Conservation (phyloP, 2,888 invertebrate species). For the Anoncus sp. region DNA sequence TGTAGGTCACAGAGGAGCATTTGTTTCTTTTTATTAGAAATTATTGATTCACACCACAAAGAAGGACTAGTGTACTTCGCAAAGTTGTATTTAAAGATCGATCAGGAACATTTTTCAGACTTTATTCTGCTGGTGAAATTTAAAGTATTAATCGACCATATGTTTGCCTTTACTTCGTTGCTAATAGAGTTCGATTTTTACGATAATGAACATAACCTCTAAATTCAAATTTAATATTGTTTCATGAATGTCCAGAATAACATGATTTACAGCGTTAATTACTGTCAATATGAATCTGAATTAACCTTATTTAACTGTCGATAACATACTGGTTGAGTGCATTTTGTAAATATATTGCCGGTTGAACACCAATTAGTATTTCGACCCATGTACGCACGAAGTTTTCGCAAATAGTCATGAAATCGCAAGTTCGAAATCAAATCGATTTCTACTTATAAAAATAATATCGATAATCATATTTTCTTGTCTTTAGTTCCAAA, state of each 20-base stretch:
- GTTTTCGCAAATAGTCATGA: neutral
- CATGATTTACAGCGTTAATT: slow-evolving; percentile 5
- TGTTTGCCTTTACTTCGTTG: neutral
- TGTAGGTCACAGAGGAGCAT: neutral
- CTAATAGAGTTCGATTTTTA: neutral
- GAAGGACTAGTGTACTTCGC: too few species aligned
- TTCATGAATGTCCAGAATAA: slow-evolving; percentile 25
- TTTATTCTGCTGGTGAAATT: neutral
- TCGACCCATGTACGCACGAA: neutral
- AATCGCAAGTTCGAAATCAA: too few species aligned
- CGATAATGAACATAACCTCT: slow-evolving; percentile 1
- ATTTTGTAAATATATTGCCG: slow-evolving; percentile 7
- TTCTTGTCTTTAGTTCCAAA: too few species aligned
- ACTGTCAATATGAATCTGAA: neutral
- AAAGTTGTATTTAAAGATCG: neutral
- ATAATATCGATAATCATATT: too few species aligned
- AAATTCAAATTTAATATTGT: slow-evolving; percentile 4
- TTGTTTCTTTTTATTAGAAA: neutral
- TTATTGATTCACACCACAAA: neutral
- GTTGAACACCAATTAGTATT: slow-evolving; percentile 15
- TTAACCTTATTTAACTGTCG: slow-evolving; percentile 5
- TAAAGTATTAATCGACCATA: neutral
- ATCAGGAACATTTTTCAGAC: neutral
- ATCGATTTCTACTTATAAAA: too few species aligned
- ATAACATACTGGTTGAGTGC: slow-evolving; percentile 1